A percentile compares a stretch with the other conserved stretches of the same genome.
These are phyloP conservation scores for Xylocopa sonorina DNA, from an alignment of 1,140 invertebrate genomes.

Conservation along the genomic window DNA sequence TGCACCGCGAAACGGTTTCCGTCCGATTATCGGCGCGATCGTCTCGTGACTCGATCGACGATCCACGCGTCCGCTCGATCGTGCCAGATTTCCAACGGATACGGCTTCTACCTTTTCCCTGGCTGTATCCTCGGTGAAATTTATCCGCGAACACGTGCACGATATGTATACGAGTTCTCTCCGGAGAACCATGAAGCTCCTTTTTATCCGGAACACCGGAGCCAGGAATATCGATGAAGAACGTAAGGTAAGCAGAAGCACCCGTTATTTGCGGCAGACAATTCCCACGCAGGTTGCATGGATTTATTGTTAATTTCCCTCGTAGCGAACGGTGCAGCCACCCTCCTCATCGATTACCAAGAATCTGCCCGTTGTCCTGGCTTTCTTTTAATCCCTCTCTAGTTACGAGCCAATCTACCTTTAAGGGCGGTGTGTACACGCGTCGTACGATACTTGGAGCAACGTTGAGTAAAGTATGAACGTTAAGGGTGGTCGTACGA, in stretches of 20 bases:
- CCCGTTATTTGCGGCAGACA: conserved; percentile 10
- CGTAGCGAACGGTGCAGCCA: background rate
- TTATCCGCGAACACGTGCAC: conserved; percentile 47
- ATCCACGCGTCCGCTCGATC: conserved; percentile 7
- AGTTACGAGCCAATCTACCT: background rate
- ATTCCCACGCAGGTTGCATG: conserved; percentile 31
- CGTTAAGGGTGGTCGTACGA: background rate
- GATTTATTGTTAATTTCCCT: conserved; percentile 42
- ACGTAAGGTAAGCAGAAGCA: conserved; percentile 42
- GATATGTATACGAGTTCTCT: conserved; percentile 35
- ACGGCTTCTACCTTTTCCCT: conserved; percentile 11
- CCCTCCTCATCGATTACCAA: background rate
- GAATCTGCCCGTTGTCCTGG: background rate
- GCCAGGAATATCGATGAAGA: conserved; percentile 63
- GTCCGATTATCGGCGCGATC: conserved; percentile 31
- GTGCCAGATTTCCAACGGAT: conserved; percentile 35
- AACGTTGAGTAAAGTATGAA: background rate
- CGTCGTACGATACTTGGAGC: background rate
- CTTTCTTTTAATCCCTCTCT: background rate
- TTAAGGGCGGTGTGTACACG: background rate
- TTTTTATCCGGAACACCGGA: conserved; percentile 56
- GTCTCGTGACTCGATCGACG: background rate
- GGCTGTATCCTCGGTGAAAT: conserved; percentile 42
- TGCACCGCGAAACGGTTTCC: conserved; percentile 19
- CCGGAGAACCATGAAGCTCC: conserved; percentile 33